Evolutionary conservation across 2,888 invertebrate species (phyloP), one percentile per base, ranked within the genome.

Genomic region (Dicyrtomina minuta): DNA sequence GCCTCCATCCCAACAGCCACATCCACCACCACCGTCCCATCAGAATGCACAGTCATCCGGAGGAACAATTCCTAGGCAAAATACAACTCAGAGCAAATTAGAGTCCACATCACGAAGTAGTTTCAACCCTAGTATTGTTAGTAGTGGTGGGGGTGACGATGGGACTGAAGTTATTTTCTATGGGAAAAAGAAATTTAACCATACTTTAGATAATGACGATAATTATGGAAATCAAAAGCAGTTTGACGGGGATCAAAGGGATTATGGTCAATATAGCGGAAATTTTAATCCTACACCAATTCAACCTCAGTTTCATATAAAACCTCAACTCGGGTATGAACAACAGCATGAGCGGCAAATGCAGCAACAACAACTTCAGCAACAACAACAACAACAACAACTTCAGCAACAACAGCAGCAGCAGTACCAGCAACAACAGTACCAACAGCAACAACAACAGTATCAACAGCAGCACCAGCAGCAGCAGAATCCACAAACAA

Each of bases 161-260:
- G 71, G 56, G 22, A 64, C 59, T 44, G 74, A 76, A 66, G 72
- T 65, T 55, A 56, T 71, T 46, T 77, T 77, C 64, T 77, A 74
- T 60, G 77, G 75, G 22, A 75, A 71, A 70, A 77, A 77, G 70
- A 77, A 77, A 62, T 71, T 73, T 46, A 72, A 68, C 69, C 70
- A 72, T 27, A 43, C 73, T 44, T 67, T 69, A 58, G 72, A 72
- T 46, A 53, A 69, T 22, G 70, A 72, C 24, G 55, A 69, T 60
- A 70, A 70, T 43, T 71, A 73, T 58, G 53, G 67, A 56, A 62
- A 70, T 22, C 70, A 72, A 61, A 55, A 62, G 39, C 33, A 59
- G 49, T 55, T 56, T 24, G 65, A 62, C 33, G 33, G 12, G 20
- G 68, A 61, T 64, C 49, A 55, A 53, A 58, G 55, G n/a, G 62